Conservation (phyloP, 2,113 vertebrate species). For the Camarhynchus parvulus region DNA sequence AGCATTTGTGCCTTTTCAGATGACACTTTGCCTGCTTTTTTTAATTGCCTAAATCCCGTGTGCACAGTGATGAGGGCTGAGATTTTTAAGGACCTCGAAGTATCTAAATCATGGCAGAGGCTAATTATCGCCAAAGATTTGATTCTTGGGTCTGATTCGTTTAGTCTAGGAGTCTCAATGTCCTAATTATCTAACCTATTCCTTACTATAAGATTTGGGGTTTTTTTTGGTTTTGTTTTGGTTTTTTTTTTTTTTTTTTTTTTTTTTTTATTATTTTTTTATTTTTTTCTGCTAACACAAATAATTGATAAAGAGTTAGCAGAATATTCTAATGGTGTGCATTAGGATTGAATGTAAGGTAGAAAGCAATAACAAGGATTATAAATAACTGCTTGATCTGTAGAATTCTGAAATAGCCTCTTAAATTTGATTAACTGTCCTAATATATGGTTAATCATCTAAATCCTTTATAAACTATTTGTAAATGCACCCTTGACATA, state of each 20-base stretch:
- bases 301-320: neutral
- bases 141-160: slow-evolving; percentile 13
- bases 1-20: slow-evolving; percentile 40
- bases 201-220: neutral
- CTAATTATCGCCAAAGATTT: neutral
- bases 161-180: neutral
- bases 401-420: slow-evolving; percentile 35
- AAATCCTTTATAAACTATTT: slow-evolving; percentile 60
- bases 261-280: neutral
- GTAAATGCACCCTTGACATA: slow-evolving; percentile 34
- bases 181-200: slow-evolving; percentile 6
- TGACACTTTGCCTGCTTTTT: slow-evolving; percentile 2
- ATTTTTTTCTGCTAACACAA: neutral
- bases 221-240: too few species aligned
- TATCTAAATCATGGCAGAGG: neutral
- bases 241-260: accelerated
- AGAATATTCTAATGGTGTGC: neutral
- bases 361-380: slow-evolving; percentile 45
- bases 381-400: slow-evolving; percentile 38
- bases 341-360: neutral
- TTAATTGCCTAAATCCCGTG: neutral
- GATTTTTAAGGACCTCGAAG: slow-evolving; percentile 11
- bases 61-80: neutral
- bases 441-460: slow-evolving; percentile 29
- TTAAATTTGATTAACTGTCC: slow-evolving; percentile 60